Conservation (phyloP, 2,888 invertebrate species). For the Isotomurus palustris region DNA sequence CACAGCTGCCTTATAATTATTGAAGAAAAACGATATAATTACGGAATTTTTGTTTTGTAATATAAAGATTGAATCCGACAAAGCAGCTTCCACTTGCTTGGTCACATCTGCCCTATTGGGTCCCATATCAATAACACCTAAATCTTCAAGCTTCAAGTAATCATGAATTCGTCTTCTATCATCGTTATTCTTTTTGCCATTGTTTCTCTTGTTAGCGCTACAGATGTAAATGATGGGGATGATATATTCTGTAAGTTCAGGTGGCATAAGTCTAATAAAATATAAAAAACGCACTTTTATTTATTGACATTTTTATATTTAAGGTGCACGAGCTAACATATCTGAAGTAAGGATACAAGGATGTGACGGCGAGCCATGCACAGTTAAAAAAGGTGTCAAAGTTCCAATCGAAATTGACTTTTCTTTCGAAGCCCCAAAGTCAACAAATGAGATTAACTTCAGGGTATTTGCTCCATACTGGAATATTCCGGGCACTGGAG, state of each 20-base stretch:
- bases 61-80: too few relatives aligned
- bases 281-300: not conserved
- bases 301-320: not conserved
- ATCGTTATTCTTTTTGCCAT: too few relatives aligned
- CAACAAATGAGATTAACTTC: not conserved
- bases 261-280: not conserved
- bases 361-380: not conserved
- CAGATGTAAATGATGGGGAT: not conserved
- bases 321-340: not conserved
- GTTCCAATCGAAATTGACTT: not conserved
- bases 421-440: not conserved
- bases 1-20: too few relatives aligned
- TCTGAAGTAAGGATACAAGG: not conserved
- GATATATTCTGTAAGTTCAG: not conserved
- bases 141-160: too few relatives aligned
- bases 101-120: too few relatives aligned
- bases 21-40: too few relatives aligned
- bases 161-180: too few relatives aligned
- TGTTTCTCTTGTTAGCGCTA: not conserved
- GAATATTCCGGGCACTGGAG: constrained; percentile 1
- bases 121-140: too few relatives aligned
- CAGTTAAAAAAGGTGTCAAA: not conserved
- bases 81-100: too few relatives aligned
- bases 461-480: not conserved
- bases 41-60: too few relatives aligned